Percentiles rank a stretch among this genome's conserved stretches.
phyloP scores from a whole-genome alignment of 1,140 invertebrate genomes.

The Dreissena rostriformis region DNA sequence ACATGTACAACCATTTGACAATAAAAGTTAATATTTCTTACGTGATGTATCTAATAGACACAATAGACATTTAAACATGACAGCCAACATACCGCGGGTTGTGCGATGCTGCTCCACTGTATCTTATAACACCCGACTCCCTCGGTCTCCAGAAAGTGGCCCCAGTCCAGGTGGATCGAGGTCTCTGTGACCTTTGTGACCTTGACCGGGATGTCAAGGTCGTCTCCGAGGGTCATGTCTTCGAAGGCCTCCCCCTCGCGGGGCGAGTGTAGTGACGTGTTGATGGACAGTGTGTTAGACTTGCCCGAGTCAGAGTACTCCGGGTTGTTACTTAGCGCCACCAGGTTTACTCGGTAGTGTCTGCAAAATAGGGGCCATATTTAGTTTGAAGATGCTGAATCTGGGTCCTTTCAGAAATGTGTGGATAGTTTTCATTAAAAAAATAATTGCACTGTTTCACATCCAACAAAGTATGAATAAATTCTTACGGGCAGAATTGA shows the following conservation, averaged over 20 bases:
- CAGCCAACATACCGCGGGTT: conserved; percentile 74
- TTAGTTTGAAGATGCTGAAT: not conserved
- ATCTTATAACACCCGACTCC: conserved; percentile 77
- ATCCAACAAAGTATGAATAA: too few relatives aligned
- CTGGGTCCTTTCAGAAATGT: too few relatives aligned
- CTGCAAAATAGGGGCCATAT: conserved; percentile 60
- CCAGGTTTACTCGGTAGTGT: conserved; percentile 78
- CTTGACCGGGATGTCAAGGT: conserved; percentile 76
- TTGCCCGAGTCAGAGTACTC: conserved; percentile 76
- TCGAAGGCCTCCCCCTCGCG: conserved; percentile 58
- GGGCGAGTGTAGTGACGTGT: conserved; percentile 67
- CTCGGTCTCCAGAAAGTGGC: conserved; percentile 73
- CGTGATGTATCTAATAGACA: not conserved
- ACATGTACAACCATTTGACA: too few relatives aligned
- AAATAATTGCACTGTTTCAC: too few relatives aligned
- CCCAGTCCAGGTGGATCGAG: conserved; percentile 79
- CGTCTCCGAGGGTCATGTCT: conserved; percentile 65
- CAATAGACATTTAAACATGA: not conserved
- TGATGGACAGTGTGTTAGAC: conserved; percentile 77
- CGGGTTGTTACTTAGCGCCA: conserved; percentile 74
- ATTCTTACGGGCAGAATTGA: too few relatives aligned
- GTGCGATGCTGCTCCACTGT: conserved; percentile 80
- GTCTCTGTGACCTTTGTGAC: conserved; percentile 75
- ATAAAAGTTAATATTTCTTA: too few relatives aligned
- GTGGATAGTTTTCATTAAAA: too few relatives aligned